These are phyloP conservation scores for Notiomystis cincta DNA, from an alignment of 2,113 vertebrate genomes.

Conservation along the genomic window DNA sequence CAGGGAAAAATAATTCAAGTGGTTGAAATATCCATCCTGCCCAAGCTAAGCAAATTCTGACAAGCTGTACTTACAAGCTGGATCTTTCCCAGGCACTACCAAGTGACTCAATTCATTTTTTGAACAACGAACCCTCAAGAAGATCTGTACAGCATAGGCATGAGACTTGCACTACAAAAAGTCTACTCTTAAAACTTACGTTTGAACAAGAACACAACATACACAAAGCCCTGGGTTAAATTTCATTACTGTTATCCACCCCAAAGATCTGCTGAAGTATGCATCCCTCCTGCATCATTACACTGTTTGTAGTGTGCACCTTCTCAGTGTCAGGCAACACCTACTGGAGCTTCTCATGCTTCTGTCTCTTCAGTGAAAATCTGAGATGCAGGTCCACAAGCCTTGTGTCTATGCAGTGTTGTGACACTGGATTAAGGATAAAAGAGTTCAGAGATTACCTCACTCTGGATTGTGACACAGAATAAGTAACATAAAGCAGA, in stretches of 20 bases:
- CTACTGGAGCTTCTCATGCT: neutral
- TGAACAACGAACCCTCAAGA: neutral
- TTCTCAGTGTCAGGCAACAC: neutral
- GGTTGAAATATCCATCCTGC: neutral
- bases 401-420: neutral
- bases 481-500: neutral
- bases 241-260: neutral
- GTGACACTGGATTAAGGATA: neutral
- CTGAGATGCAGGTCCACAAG: neutral
- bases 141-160: neutral
- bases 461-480: neutral
- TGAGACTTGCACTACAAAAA: neutral
- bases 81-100: neutral
- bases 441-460: neutral
- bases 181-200: neutral
- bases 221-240: neutral
- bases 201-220: neutral
- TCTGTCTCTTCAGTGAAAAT: neutral
- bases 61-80: neutral
- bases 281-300: neutral
- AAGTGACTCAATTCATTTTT: neutral
- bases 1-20: neutral
- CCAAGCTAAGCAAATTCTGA: neutral
- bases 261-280: neutral
- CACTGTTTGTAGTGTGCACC: fast-evolving